Percentiles rank a stretch among this genome's conserved stretches.
These are phyloP conservation scores for Xanthorhoe designata DNA, from an alignment of 2,888 invertebrate genomes.

Conservation along the genomic window DNA sequence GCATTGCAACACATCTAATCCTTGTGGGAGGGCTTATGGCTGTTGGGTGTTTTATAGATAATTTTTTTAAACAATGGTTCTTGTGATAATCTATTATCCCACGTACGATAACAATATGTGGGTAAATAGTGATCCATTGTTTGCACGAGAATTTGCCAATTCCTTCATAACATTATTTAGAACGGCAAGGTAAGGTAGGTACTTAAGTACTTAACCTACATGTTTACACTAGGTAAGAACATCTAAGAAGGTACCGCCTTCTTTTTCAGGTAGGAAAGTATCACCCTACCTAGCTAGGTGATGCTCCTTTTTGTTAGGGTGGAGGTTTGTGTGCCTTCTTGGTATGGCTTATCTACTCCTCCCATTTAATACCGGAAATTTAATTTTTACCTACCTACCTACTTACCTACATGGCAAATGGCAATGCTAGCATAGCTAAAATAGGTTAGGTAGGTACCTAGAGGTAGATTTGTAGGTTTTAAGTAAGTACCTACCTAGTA, in stretches of 20 bases:
- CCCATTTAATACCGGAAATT: no score
- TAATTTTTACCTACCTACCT: no score
- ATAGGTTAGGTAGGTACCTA: conserved; percentile 11
- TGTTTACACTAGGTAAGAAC: no score
- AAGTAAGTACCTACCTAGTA: no score
- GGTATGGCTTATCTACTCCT: no score
- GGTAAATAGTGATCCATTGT: conserved; percentile 11
- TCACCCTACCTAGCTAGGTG: conserved; percentile 6
- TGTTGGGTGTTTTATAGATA: neutral
- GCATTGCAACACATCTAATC: neutral
- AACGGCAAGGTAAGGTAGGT: no score
- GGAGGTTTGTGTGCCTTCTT: no score
- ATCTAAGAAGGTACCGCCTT: no score
- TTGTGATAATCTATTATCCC: conserved; percentile 16
- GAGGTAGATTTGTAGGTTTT: neutral
- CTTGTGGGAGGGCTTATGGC: neutral
- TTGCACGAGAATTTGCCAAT: neutral
- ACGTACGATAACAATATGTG: conserved; percentile 11
- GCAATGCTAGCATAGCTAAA: neutral
- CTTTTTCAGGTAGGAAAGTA: no score
- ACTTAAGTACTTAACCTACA: no score
- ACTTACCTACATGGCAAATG: neutral
- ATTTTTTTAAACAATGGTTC: conserved; percentile 7
- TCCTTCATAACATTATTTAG: no score
- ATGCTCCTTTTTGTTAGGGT: no score